Conservation (phyloP, 2,113 vertebrate genomes). For the Ophthalmolycus amberensis region DNA sequence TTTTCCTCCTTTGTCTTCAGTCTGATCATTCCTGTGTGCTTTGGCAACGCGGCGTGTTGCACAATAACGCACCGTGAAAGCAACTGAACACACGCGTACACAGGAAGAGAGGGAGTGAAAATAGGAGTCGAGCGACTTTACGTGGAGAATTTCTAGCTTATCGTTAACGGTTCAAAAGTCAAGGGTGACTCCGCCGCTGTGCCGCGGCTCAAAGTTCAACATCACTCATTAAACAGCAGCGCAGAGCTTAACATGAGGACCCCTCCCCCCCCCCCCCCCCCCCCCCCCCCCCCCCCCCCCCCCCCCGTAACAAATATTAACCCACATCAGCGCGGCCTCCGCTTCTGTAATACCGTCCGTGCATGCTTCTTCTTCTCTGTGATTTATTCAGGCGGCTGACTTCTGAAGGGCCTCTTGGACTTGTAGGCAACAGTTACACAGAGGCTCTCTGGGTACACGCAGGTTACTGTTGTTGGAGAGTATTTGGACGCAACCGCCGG, state of each 20-base stretch:
- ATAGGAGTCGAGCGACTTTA: constrained; percentile 62
- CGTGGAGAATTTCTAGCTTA: constrained; percentile 68
- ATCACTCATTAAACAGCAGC: constrained; percentile 76
- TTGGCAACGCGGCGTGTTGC: constrained; percentile 3
- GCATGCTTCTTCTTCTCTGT: constrained; percentile 26
- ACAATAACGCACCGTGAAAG: constrained; percentile 27
- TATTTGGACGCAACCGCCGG: background rate
- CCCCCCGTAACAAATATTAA: constrained; percentile 3
- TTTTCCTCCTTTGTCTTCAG: background rate
- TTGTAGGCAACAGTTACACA: constrained; percentile 20
- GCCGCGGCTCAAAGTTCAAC: constrained; percentile 77
- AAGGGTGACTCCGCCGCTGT: constrained; percentile 52
- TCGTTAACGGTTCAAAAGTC: constrained; percentile 77
- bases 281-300: background rate
- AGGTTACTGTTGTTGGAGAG: background rate
- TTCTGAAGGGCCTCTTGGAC: constrained; percentile 11
- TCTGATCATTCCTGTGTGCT: constrained; percentile 18
- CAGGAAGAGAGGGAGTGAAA: background rate
- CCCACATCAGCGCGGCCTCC: background rate
- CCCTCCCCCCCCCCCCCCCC: background rate
- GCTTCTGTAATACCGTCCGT: background rate
- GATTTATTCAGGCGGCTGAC: constrained; percentile 31
- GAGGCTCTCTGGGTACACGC: background rate
- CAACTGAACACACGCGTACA: constrained; percentile 7
- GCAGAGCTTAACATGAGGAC: background rate